Conservation (phyloP, 2,113 vertebrate genomes). For the Cepphus grylle region DNA sequence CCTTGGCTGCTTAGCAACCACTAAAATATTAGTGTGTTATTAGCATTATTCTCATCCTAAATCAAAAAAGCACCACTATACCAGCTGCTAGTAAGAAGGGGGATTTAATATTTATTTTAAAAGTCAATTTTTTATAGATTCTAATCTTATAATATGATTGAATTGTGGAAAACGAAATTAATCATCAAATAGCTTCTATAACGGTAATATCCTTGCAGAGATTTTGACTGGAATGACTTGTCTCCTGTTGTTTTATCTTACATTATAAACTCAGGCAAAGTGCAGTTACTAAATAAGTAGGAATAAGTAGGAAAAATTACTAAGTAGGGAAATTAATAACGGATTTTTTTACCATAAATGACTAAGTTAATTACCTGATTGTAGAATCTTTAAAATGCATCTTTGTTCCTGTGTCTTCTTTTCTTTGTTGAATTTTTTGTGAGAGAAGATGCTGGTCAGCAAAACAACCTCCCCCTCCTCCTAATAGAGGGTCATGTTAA, state of each 20-base stretch:
- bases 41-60: not conserved
- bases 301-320: not conserved
- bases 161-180: not conserved
- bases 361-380: not conserved
- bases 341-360: not conserved
- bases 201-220: not conserved
- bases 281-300: not conserved
- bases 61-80: not conserved
- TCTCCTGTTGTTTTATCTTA: not conserved
- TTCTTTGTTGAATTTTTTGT: not conserved
- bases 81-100: not conserved
- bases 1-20: not conserved
- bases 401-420: not conserved
- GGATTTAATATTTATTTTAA: not conserved
- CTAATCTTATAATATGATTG: not conserved
- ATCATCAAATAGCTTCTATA: not conserved
- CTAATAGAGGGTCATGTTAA: not conserved
- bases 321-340: not conserved
- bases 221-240: not conserved
- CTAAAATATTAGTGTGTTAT: not conserved
- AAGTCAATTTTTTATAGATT: not conserved
- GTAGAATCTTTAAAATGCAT: not conserved
- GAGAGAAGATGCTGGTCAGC: not conserved
- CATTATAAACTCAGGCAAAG: not conserved
- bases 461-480: rapidly evolving